Conservation (phyloP, 1,140 invertebrate species). For the Orchestia grillus region DNA sequence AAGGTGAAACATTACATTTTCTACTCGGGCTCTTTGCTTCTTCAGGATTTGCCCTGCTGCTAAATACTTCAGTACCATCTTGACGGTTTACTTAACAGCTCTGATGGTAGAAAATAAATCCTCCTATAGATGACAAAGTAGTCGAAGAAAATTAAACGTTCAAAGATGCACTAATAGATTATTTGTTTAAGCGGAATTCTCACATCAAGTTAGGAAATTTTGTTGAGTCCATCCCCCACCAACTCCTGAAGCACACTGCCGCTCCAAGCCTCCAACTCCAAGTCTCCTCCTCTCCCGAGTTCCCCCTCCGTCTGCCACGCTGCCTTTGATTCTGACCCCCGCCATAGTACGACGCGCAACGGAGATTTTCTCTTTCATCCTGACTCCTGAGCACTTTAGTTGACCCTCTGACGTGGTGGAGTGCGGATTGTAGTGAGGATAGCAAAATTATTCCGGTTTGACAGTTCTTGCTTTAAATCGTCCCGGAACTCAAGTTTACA, state of each 20-base stretch:
- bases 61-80: conserved; percentile 62
- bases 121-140: not conserved
- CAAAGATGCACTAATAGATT: not conserved
- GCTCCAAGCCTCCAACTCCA: not conserved
- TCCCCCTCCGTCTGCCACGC: not conserved
- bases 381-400: not conserved
- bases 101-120: not conserved
- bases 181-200: not conserved
- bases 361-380: conserved; percentile 18
- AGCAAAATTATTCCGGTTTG: not conserved
- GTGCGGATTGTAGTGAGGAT: not conserved
- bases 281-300: not conserved
- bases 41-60: conserved; percentile 39
- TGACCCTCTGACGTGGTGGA: not conserved
- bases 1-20: conserved; percentile 74
- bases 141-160: not conserved
- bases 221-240: not conserved
- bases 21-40: conserved; percentile 70
- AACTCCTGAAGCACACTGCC: not conserved
- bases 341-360: not conserved
- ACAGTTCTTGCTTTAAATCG: not conserved
- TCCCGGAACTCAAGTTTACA: not conserved
- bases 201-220: not conserved
- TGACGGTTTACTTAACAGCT: not conserved
- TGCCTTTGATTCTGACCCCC: not conserved